phyloP scores from a whole-genome alignment of 2,888 invertebrate genomes.

The Amphipyra tragopoginis region DNA sequence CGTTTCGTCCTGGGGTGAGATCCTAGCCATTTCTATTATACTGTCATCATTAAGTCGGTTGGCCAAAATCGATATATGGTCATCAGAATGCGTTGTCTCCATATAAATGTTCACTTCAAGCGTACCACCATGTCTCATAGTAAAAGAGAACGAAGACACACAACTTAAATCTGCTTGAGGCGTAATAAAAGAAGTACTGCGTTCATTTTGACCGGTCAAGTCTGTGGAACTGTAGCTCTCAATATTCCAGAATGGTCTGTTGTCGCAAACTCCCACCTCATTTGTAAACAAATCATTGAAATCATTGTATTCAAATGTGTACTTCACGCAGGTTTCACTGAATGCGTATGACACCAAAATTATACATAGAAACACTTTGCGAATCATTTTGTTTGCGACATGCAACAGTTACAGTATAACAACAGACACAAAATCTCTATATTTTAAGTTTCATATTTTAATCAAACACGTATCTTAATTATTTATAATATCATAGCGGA shows the following conservation, averaged over 20 bases:
- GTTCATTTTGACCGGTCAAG: constrained; percentile 49
- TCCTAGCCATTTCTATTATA: constrained; percentile 30
- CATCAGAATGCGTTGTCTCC: constrained; percentile 42
- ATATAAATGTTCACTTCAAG: constrained; percentile 70
- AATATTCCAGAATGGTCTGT: constrained; percentile 57
- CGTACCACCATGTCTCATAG: constrained; percentile 61
- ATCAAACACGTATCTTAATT: constrained; percentile 47
- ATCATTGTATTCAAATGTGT: constrained; percentile 64
- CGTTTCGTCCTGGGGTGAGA: not conserved
- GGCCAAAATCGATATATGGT: constrained; percentile 64
- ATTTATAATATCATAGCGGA: constrained; percentile 14
- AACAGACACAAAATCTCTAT: constrained; percentile 53
- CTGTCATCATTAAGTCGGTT: constrained; percentile 52
- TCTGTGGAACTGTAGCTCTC: constrained; percentile 33
- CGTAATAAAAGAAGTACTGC: constrained; percentile 62
- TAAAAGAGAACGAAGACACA: constrained; percentile 59
- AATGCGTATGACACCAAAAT: constrained; percentile 49
- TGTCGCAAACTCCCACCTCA: constrained; percentile 54
- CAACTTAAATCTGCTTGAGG: constrained; percentile 51
- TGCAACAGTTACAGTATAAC: constrained; percentile 41
- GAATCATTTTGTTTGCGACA: constrained; percentile 51
- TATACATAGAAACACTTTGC: constrained; percentile 46
- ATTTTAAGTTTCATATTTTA: constrained; percentile 40
- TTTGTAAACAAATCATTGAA: constrained; percentile 63
- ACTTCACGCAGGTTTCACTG: constrained; percentile 65